A percentile compares a stretch with the other conserved stretches of the same genome.
These are phyloP conservation scores for Brachionus calyciflorus DNA, from an alignment of 1,140 invertebrate species.

Conservation along the genomic window DNA sequence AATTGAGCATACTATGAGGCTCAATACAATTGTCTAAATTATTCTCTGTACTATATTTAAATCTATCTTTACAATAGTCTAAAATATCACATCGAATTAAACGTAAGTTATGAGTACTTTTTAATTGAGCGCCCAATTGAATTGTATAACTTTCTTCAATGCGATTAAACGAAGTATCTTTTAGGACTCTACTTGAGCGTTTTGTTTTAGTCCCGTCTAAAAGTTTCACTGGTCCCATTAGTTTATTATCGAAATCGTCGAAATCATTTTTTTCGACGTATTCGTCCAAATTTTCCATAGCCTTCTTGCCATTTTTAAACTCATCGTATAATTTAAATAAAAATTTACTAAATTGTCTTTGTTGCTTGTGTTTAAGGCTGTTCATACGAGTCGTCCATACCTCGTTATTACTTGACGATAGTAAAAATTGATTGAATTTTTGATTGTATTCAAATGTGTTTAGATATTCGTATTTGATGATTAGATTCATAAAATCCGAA, in stretches of 20 bases:
- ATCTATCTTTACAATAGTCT: conserved; percentile 68
- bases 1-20: conserved; percentile 80
- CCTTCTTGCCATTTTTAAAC: background rate
- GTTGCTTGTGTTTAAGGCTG: conserved; percentile 15
- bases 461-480: background rate
- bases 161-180: conserved; percentile 8
- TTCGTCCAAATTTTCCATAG: background rate
- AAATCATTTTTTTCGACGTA: conserved; percentile 1
- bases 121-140: conserved; percentile 75
- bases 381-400: background rate
- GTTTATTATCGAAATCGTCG: background rate
- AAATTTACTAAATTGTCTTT: conserved; percentile 24
- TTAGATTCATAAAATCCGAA: conserved; percentile 41
- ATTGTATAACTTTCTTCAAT: conserved; percentile 44
- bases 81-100: conserved; percentile 80
- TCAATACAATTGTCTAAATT: conserved; percentile 5
- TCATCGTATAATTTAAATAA: conserved; percentile 29
- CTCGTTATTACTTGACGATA: background rate
- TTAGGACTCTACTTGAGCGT: background rate
- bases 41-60: background rate
- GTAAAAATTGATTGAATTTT: conserved; percentile 33
- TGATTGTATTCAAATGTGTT: conserved; percentile 25
- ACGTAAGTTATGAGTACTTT: conserved; percentile 94
- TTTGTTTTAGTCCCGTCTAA: conserved; percentile 5
- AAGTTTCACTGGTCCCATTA: background rate